Evolutionary conservation across 2,888 invertebrate species (phyloP), one percentile per base, ranked within the genome.

Genomic region (Cantharis nigra): DNA sequence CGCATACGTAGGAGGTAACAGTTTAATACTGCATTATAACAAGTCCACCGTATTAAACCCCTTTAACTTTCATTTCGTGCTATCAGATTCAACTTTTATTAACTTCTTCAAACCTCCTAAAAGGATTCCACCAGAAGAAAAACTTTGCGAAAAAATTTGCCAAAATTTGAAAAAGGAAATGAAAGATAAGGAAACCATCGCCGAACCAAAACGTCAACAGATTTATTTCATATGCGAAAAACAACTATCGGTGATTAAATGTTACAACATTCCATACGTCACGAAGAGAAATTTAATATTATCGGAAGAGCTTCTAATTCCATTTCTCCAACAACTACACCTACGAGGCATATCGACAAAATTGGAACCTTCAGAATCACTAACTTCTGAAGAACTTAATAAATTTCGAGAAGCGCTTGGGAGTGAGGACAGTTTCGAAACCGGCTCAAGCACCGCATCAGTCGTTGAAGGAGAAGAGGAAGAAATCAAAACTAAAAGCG

Each of bases 31-130:
- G 9, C 78, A 78, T 28, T 63, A 78, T 13, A 71, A 71, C 28
- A 13, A 76, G 9, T 10, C 18, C 0, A 63, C 71, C 3, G 13
- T 33, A 7, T 28, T 23, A 0, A n/a, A 78, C 16, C 78, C 79
- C 1, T 77, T 80, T 18, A 67, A 63, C 9, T 81, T 80, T 70
- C 80, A 79, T 71, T 72, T 79, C 3, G 30, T 71, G 20, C 62
- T 78, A 3, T 11, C 78, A 1, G 78, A 81, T 70, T 65, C 71
- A 9, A 79, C 72, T n/a, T 70, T 78, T n/a, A 71, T 81, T 49
- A 75, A 70, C 11, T 81, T 81, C 73, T 73, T 49, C 1, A 78
- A 78, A 77, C 79, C 79, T 5, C 10, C 13, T 11, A 28, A 63
- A 49, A 14, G 18, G 63, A 23, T 14, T 49, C 18, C 23, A 3